phyloP scores from a whole-genome alignment of 2,888 invertebrate species.

The Pristionchus japonicus region DNA sequence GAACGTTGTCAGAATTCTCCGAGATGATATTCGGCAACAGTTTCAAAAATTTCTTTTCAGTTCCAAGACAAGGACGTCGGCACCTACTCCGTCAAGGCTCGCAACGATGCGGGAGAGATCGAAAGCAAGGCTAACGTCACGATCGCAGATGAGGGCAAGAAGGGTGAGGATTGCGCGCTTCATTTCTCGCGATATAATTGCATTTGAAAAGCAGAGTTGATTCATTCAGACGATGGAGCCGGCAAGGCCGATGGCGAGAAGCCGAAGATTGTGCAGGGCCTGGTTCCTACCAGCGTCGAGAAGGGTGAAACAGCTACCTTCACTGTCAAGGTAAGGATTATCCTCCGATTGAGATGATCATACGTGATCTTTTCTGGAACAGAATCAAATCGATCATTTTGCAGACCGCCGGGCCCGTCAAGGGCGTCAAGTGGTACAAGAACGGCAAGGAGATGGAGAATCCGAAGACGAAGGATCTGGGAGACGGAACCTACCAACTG shows the following conservation, averaged over 20 bases:
- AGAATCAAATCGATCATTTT: not conserved
- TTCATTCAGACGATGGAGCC: not conserved
- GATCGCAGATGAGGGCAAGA: slow-evolving; percentile 51
- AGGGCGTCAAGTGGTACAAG: slow-evolving; percentile 85
- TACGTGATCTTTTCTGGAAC: not conserved
- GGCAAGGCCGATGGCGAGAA: slow-evolving; percentile 48
- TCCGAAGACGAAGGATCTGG: slow-evolving; percentile 59
- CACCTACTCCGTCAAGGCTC: slow-evolving; percentile 72
- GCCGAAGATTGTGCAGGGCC: slow-evolving; percentile 81
- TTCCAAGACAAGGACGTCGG: slow-evolving; percentile 73
- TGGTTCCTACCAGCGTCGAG: slow-evolving; percentile 82
- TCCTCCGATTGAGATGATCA: not conserved
- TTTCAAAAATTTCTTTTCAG: not conserved
- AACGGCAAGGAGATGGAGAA: slow-evolving; percentile 71
- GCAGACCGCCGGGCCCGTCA: slow-evolving; percentile 84
- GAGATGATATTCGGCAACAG: not conserved
- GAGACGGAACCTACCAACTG: slow-evolving; percentile 64
- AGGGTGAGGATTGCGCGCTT: too few species aligned
- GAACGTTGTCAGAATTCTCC: not conserved
- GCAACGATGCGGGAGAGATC: slow-evolving; percentile 75
- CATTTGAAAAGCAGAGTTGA: too few species aligned
- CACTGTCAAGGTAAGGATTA: slow-evolving; percentile 78
- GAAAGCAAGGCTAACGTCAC: slow-evolving; percentile 64
- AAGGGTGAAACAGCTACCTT: slow-evolving; percentile 88
- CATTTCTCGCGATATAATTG: too few species aligned